Evolutionary conservation across 2,888 invertebrate genomes (phyloP), one percentile per base, ranked within the genome.

Genomic region (Aplocera efformata): DNA sequence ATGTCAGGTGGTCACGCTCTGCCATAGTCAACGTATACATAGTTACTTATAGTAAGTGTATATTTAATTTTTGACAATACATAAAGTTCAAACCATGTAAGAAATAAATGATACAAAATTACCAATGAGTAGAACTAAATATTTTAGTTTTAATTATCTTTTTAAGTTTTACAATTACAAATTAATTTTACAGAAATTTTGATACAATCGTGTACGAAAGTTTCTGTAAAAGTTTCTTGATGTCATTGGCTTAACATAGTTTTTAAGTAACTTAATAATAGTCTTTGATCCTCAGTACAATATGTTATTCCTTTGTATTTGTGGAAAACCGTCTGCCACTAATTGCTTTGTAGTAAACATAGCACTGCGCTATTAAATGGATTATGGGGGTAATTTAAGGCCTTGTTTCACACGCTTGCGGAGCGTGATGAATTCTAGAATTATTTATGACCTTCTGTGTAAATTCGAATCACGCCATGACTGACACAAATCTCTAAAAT

Each of bases 291-390:
- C 32, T 42, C 7, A 36, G 20, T 32, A 29, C 42, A 20, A 17
- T 29, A 17, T 17, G 13, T 9, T 3, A n/a, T 25, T 13, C 2
- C 23, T 11, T 35, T 39, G 24, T 35, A 32, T 44, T 42, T 31
- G 39, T 45, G 35, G 40, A 47, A 47, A 35, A 42, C 44, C 48
- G 45, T 41, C 24, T 42, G 34, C 35, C 37, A 38, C 41, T 50
- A 53, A 43, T 53, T 48, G 32, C 39, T 34, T 34, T n/a, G 38
- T 31, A 43, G 31, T 43, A 31, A 42, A 27, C 38, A 39, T 42
- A 48, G 38, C 36, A 35, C 38, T 45, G 25, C 43, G 36, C 41
- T 23, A 43, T 48, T 46, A 48, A 38, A 23, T 43, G 30, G 42
- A 41, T 48, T 43, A 46, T 43, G 30, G 27, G 10, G 34, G 37